Percentiles rank a stretch among this genome's conserved stretches.
phyloP scores from a whole-genome alignment of 2,888 invertebrate species.

The Nomada goodeniana region DNA sequence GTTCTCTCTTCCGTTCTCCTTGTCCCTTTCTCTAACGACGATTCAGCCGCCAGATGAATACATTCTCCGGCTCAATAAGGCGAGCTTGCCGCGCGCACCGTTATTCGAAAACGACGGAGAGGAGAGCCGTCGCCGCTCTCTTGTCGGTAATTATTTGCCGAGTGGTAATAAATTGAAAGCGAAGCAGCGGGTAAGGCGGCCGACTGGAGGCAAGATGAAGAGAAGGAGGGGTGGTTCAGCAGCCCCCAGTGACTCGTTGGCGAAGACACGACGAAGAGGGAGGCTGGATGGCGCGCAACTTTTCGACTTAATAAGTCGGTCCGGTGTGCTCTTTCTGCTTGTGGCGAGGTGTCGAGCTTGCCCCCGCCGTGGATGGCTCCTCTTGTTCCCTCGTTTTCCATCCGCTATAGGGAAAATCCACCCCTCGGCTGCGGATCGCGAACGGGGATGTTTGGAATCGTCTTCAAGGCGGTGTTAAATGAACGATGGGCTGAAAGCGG shows the following conservation, averaged over 20 bases:
- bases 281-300: constrained; percentile 41
- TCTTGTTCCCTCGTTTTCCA: constrained; percentile 24
- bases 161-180: constrained; percentile 78
- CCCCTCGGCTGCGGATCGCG: too few species aligned
- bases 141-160: constrained; percentile 79
- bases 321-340: constrained; percentile 32
- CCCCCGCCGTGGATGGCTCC: constrained; percentile 27
- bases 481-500: background rate
- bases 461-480: background rate
- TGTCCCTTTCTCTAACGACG: constrained; percentile 61
- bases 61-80: constrained; percentile 72
- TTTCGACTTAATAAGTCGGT: constrained; percentile 63
- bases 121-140: constrained; percentile 56
- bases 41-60: constrained; percentile 73
- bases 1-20: constrained; percentile 53
- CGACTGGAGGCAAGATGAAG: constrained; percentile 16
- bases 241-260: background rate
- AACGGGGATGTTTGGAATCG: background rate
- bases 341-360: constrained; percentile 53
- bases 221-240: constrained; percentile 15
- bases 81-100: constrained; percentile 59
- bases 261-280: background rate
- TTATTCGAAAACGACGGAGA: constrained; percentile 59
- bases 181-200: constrained; percentile 66
- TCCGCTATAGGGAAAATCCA: constrained; percentile 12